Evolutionary conservation across 2,797 vertebrate species (phyloP).

Genomic region (Monodelphis domestica): DNA sequence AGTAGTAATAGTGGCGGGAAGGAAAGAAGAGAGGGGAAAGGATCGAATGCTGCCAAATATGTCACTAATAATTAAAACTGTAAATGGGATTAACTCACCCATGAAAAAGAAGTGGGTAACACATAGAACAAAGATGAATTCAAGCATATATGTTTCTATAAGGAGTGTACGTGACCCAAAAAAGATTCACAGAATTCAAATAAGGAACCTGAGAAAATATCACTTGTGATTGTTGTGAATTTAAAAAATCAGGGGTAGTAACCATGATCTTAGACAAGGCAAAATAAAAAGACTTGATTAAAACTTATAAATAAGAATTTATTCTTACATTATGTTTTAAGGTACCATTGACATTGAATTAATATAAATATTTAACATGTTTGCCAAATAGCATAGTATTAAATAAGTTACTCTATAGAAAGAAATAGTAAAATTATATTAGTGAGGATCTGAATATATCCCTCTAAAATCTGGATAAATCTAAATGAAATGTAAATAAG

Average conservation of each 20-base stretch:
- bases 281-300: not conserved
- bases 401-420: not conserved
- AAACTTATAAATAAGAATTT: not conserved
- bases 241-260: not conserved
- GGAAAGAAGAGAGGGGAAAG: not conserved
- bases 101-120: not conserved
- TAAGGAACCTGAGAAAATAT: not conserved
- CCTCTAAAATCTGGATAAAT: not conserved
- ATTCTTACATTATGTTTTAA: not conserved
- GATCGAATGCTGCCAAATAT: not conserved
- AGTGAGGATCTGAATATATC: not conserved
- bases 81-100: not conserved
- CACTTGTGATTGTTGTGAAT: not conserved
- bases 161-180: not conserved
- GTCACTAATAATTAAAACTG: not conserved
- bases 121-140: not conserved
- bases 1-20: not conserved
- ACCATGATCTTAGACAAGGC: not conserved
- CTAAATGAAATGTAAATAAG: not conserved
- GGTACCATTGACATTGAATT: not conserved
- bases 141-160: not conserved
- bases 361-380: not conserved
- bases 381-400: not conserved
- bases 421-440: not conserved
- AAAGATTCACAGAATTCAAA: not conserved